Conservation (phyloP, 2,113 vertebrate species). For the Petromus typicus region DNA sequence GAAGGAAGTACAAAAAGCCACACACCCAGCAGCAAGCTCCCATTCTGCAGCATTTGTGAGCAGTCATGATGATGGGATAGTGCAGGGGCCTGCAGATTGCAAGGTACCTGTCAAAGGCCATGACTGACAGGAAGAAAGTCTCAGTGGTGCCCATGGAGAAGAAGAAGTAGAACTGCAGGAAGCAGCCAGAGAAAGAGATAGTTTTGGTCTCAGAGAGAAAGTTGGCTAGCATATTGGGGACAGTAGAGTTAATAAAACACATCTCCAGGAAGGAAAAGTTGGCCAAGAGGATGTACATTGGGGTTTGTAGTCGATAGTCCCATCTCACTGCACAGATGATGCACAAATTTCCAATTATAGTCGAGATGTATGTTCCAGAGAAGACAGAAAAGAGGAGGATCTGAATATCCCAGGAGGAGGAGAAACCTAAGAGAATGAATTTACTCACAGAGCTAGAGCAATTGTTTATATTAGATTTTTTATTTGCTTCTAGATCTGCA, state of each 20-base stretch:
- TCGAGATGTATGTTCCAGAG: conserved; percentile 8
- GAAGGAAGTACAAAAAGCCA: background rate
- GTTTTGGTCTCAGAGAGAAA: conserved; percentile 46
- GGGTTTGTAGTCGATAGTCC: conserved; percentile 45
- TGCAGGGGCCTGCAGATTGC: too few species aligned
- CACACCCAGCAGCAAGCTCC: background rate
- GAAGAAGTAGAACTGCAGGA: conserved; percentile 60
- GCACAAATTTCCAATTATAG: conserved; percentile 60
- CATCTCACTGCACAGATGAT: conserved; percentile 49
- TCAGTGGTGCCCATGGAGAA: conserved; percentile 48
- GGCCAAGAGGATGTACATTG: conserved; percentile 72
- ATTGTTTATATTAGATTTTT: background rate
- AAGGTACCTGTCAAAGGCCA: conserved; percentile 63
- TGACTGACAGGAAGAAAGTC: conserved; percentile 45
- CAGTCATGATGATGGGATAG: too few species aligned
- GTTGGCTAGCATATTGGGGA: conserved; percentile 80
- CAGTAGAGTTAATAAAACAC: conserved; percentile 72
- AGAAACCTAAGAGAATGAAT: conserved; percentile 77
- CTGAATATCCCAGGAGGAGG: background rate
- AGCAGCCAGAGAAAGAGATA: conserved; percentile 60
- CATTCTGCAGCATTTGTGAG: too few species aligned
- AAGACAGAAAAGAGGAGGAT: conserved; percentile 57
- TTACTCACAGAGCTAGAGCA: background rate
- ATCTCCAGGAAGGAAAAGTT: conserved; percentile 69
- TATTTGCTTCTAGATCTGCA: background rate